A percentile compares a stretch with the other conserved stretches of the same genome.
These are phyloP conservation scores for Physella acuta DNA, from an alignment of 1,140 invertebrate species.

Conservation along the genomic window DNA sequence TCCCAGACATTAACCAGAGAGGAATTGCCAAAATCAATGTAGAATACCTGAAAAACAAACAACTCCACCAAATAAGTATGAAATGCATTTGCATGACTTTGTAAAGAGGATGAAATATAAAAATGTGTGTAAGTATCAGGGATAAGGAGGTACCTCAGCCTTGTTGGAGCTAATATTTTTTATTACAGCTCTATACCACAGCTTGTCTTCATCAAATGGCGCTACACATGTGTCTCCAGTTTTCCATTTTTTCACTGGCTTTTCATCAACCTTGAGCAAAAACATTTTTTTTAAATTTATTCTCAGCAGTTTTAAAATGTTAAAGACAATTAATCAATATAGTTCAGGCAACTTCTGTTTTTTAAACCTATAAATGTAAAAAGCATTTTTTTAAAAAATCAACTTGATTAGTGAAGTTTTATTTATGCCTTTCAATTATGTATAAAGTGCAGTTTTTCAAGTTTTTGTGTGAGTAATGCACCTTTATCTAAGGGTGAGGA, in stretches of 20 bases:
- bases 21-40: slow-evolving; percentile 24
- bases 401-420: too few relatives aligned
- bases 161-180: background rate
- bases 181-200: slow-evolving; percentile 9
- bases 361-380: background rate
- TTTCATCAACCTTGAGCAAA: too few relatives aligned
- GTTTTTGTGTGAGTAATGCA: too few relatives aligned
- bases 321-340: background rate
- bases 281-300: too few relatives aligned
- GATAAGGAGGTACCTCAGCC: background rate
- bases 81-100: too few relatives aligned
- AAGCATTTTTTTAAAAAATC: too few relatives aligned
- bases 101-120: background rate
- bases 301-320: too few relatives aligned
- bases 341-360: background rate
- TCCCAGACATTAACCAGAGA: background rate
- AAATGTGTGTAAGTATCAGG: background rate
- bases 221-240: slow-evolving; percentile 15
- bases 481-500: too few relatives aligned
- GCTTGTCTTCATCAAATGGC: slow-evolving; percentile 1
- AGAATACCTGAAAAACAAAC: slow-evolving; percentile 18
- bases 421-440: too few relatives aligned
- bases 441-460: too few relatives aligned
- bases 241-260: slow-evolving; percentile 13
- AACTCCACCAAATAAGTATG: too few relatives aligned